phyloP scores from a whole-genome alignment of 2,888 invertebrate species.

The Eurois occulta region DNA sequence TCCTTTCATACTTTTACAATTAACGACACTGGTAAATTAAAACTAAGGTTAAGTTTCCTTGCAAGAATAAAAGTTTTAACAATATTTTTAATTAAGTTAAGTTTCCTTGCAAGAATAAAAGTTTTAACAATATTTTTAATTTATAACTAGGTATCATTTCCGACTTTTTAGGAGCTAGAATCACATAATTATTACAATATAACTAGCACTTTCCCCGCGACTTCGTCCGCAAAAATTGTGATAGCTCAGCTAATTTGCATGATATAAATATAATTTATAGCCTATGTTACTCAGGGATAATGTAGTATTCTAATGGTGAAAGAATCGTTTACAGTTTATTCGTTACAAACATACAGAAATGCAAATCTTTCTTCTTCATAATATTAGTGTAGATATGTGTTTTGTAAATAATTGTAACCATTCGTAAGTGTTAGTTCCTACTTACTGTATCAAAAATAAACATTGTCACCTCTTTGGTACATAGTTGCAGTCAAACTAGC shows the following conservation, averaged over 20 bases:
- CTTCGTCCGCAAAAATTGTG: too few species aligned
- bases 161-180: background rate
- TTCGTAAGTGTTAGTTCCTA: background rate
- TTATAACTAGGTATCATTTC: background rate
- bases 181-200: background rate
- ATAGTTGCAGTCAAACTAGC: background rate
- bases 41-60: background rate
- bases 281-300: too few species aligned
- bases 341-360: too few species aligned
- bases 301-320: too few species aligned
- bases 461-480: slow-evolving; percentile 4
- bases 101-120: background rate
- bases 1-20: background rate
- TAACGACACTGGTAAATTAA: background rate
- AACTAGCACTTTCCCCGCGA: too few species aligned
- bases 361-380: too few species aligned
- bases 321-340: too few species aligned
- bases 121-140: background rate
- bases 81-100: background rate
- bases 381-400: too few species aligned
- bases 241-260: too few species aligned
- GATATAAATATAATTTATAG: too few species aligned
- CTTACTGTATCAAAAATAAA: background rate
- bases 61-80: background rate
- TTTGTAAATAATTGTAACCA: background rate